A percentile compares a stretch with the other conserved stretches of the same genome.
phyloP scores from a whole-genome alignment of 2,888 invertebrate species.

The Agrypnus murinus region DNA sequence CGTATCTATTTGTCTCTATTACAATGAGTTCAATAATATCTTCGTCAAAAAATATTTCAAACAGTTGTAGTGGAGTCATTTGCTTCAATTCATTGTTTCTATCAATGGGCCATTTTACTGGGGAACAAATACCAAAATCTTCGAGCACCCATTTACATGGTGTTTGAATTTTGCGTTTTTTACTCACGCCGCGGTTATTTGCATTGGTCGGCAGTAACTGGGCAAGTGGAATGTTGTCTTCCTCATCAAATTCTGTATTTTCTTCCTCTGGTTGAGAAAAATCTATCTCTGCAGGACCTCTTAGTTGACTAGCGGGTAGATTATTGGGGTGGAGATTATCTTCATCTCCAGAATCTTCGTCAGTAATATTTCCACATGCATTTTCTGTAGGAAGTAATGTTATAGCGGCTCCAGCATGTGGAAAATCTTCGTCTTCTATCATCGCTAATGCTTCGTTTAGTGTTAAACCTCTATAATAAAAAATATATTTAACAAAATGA shows the following conservation, averaged over 20 bases:
- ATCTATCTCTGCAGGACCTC: slow-evolving; percentile 36
- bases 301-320: slow-evolving; percentile 30
- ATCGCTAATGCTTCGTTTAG: slow-evolving; percentile 30
- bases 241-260: neutral
- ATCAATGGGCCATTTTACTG: slow-evolving; percentile 1
- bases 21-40: neutral
- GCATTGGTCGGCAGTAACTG: no score
- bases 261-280: slow-evolving; percentile 11
- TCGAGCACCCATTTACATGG: neutral
- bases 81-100: neutral
- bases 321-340: slow-evolving; percentile 31
- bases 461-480: slow-evolving; percentile 13
- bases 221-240: neutral
- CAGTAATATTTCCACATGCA: slow-evolving; percentile 37
- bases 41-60: no score
- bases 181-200: neutral
- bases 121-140: neutral
- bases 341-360: slow-evolving; percentile 40
- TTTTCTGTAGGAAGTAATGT: slow-evolving; percentile 35
- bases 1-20: no score
- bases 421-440: slow-evolving; percentile 11
- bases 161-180: neutral
- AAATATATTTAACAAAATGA: no score
- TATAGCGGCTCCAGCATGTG: slow-evolving; percentile 12
- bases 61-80: neutral